A percentile compares a stretch with the other conserved stretches of the same genome.
These are phyloP conservation scores for Mormoops blainvillei DNA, from an alignment of 2,113 vertebrate genomes.

Conservation along the genomic window DNA sequence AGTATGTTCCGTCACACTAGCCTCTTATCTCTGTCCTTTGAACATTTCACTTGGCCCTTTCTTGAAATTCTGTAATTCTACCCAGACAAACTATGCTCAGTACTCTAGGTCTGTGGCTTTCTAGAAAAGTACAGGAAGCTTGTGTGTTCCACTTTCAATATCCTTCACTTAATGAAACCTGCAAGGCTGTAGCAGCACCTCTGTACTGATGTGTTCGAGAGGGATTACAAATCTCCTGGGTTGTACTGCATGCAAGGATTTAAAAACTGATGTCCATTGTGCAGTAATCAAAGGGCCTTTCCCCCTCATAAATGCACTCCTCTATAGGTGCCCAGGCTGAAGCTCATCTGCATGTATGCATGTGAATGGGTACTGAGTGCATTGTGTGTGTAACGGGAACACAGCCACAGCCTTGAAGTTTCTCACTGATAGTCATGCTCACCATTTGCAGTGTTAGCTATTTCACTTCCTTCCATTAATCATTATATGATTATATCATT, in stretches of 20 bases:
- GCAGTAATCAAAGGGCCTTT: rapidly evolving
- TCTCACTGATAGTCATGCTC: not conserved
- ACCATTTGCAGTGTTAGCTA: not conserved
- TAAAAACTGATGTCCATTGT: not conserved
- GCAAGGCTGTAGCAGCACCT: not conserved
- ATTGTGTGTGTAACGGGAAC: not conserved
- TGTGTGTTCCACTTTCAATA: not conserved
- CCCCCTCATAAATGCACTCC: not conserved
- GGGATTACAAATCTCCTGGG: not conserved
- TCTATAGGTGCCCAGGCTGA: not conserved
- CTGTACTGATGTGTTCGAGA: not conserved
- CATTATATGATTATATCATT: not conserved
- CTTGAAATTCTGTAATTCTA: not conserved
- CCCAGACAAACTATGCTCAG: not conserved
- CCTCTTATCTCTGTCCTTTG: not conserved
- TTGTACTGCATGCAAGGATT: not conserved
- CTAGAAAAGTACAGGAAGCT: not conserved
- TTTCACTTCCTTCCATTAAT: not conserved
- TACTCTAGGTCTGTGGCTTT: not conserved
- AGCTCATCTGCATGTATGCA: not conserved
- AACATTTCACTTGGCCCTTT: not conserved
- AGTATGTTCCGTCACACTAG: not conserved
- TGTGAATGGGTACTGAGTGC: rapidly evolving
- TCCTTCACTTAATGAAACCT: not conserved
- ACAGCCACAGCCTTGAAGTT: not conserved